Base-by-base conservation (phyloP, 2,113 vertebrate genomes). In the Seriola aureovittata region DNA sequence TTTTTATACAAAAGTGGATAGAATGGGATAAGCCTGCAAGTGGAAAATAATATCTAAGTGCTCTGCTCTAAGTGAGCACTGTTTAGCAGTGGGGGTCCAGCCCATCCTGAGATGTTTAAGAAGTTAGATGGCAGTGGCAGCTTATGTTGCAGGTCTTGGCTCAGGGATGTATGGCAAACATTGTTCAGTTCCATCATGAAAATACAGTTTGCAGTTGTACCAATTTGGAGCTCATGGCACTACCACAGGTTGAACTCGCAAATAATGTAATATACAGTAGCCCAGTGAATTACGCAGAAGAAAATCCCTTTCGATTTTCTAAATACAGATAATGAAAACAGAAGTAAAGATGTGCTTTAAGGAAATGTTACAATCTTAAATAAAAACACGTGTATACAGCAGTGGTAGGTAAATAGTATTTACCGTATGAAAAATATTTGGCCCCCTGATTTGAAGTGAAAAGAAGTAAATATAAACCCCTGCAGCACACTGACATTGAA, bases 1-100 rank as follows among this genome's bases (percentile, higher is more conserved):
- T 70, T 60, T 87, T 79, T 81, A 66, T 67, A 77, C 36, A 73
- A 46, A 80, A 78, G 54, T 38, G 64, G 65, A 81, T 74, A 68
- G 68, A 75, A 86, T 46, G 29, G 84, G 58, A 88, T 78, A 76
- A 81, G 65, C 71, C 59, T 75, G 73, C 83, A 80, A 89, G 78
- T 88, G 91, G 86, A 91, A 90, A 92, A 90, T 76, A 71, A 81
- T 88, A 83, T 75, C 65, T 50, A 25, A 69, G 57, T 40, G 76
- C 71, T 87, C 60, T 82, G 79, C 86, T 63, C 46, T 84, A 74
- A 87, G 68, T 46, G 34, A 83, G 81, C 82, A 50, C 79, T 77
- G 71, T 78, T 85, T 63, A 88, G 77, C 85, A 79, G 72, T 62
- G 50, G 77, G 82, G 76, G 87, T 90, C 82, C 79, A 57, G 36